A percentile compares a stretch with the other conserved stretches of the same genome.
Evolutionary conservation across 2,888 invertebrate species (phyloP).

Genomic region (Caenorhabditis sp.): DNA sequence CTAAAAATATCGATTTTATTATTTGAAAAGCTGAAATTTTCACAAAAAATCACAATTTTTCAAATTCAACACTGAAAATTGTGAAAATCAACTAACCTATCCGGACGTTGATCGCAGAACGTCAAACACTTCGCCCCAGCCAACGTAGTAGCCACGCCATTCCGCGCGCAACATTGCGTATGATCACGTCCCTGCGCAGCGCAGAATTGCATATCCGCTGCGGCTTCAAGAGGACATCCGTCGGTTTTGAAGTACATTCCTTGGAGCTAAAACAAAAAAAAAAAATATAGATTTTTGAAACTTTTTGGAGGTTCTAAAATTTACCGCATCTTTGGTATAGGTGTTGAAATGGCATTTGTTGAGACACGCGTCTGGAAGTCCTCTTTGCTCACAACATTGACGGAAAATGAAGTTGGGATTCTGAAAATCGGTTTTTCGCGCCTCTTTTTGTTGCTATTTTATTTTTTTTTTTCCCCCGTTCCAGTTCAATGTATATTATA

Average conservation of each 20-base stretch:
- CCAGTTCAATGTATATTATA: background rate
- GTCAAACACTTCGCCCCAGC: conserved; percentile 65
- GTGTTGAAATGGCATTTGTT: conserved; percentile 67
- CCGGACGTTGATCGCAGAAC: conserved; percentile 67
- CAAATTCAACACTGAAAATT: too few species aligned
- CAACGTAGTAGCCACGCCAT: conserved; percentile 62
- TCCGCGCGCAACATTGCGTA: conserved; percentile 56
- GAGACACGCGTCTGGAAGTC: conserved; percentile 66
- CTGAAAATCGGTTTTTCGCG: background rate
- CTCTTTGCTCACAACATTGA: conserved; percentile 69
- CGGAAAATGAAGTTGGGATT: conserved; percentile 58
- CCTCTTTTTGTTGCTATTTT: background rate
- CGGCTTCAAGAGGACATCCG: conserved; percentile 67
- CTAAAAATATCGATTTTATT: background rate
- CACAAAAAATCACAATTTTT: too few species aligned
- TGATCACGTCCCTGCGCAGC: conserved; percentile 64
- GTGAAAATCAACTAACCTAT: conserved; percentile 45
- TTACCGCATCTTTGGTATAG: conserved; percentile 65
- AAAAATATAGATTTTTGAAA: background rate
- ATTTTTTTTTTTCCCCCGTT: background rate
- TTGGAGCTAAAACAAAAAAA: conserved; percentile 62
- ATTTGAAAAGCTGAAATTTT: background rate
- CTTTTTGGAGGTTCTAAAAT: background rate
- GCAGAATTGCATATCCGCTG: conserved; percentile 66
- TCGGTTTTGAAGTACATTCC: conserved; percentile 70